A percentile compares a stretch with the other conserved stretches of the same genome.
phyloP scores from a whole-genome alignment of 2,888 invertebrate genomes.

The Colletes collaris region DNA sequence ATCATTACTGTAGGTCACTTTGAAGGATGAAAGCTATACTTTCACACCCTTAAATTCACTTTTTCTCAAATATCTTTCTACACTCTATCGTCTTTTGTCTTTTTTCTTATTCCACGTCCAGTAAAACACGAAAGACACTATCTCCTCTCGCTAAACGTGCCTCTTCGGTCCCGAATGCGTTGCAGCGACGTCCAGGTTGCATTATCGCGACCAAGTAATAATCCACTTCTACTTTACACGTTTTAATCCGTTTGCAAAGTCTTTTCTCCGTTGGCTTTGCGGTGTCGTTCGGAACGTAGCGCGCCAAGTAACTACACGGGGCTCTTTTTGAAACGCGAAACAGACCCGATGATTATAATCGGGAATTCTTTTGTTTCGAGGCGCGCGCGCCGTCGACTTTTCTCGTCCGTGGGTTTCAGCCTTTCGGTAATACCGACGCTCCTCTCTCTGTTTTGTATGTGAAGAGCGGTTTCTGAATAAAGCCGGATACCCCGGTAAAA shows the following conservation, averaged over 20 bases:
- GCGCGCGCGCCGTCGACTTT: background rate
- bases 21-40: too few species aligned
- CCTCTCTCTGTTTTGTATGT: constrained; percentile 19
- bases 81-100: too few species aligned
- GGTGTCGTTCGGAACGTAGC: background rate
- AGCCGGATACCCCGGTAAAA: constrained; percentile 51
- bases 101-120: too few species aligned
- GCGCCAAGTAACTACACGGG: background rate
- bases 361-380: constrained; percentile 17
- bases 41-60: too few species aligned
- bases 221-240: background rate
- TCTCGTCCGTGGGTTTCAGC: background rate
- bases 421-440: constrained; percentile 4
- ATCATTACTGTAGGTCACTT: too few species aligned
- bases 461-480: constrained; percentile 28
- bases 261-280: background rate
- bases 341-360: constrained; percentile 34
- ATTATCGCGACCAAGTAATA: too few species aligned
- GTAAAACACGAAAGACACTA: too few species aligned
- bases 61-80: too few species aligned
- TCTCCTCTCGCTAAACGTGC: too few species aligned
- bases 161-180: too few species aligned
- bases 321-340: background rate
- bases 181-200: too few species aligned
- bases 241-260: background rate